phyloP scores from a whole-genome alignment of 2,113 vertebrate genomes.

The Bubo bubo region DNA sequence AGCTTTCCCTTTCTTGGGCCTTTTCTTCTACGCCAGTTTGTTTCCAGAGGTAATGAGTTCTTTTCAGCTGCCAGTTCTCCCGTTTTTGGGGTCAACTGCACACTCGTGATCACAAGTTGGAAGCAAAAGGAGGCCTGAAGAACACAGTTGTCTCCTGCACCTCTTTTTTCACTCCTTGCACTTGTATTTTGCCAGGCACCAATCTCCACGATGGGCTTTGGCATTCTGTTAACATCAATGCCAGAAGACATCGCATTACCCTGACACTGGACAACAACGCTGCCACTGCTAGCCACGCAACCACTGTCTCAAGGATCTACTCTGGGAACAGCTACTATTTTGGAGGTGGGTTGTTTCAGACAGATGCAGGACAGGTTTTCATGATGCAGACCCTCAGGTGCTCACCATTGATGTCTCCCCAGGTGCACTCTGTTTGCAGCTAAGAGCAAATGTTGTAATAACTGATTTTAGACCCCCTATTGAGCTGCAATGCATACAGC shows the following conservation, averaged over 20 bases:
- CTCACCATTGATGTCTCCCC: not conserved
- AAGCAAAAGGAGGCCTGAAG: not conserved
- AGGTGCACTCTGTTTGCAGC: not conserved
- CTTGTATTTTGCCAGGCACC: conserved; percentile 75
- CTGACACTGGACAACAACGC: conserved; percentile 85
- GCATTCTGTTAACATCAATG: conserved; percentile 87
- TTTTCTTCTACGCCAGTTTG: not conserved
- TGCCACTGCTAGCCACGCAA: conserved; percentile 79
- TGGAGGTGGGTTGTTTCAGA: conserved; percentile 81
- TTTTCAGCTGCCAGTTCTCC: not conserved
- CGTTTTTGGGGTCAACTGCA: not conserved
- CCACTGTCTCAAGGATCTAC: conserved; percentile 77
- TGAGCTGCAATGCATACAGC: not conserved
- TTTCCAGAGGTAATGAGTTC: not conserved
- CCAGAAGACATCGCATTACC: conserved; percentile 83
- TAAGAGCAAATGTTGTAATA: not conserved
- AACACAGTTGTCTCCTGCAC: not conserved
- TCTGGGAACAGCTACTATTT: conserved; percentile 86
- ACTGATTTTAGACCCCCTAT: not conserved
- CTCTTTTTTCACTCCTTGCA: not conserved
- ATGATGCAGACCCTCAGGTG: not conserved
- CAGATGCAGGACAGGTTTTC: not conserved
- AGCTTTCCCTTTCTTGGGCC: not conserved
- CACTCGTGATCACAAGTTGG: not conserved
- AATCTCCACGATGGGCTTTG: conserved; percentile 90